phyloP scores from a whole-genome alignment of 2,888 invertebrate genomes.

The Andrena haemorrhoa region DNA sequence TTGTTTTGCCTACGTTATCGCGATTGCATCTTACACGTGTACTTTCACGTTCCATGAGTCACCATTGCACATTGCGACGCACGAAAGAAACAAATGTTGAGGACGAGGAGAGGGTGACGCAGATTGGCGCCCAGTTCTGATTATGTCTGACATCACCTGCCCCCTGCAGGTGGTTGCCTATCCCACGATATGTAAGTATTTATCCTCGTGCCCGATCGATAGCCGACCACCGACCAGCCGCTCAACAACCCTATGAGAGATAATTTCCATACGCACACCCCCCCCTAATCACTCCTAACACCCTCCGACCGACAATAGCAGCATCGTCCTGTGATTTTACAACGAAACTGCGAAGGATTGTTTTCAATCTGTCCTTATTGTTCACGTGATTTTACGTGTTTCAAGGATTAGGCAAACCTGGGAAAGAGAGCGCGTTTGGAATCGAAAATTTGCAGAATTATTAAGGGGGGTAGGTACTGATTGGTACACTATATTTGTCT shows the following conservation, averaged over 20 bases:
- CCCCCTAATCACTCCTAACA: conserved; percentile 58
- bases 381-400: background rate
- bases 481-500: no score
- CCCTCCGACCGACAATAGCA: conserved; percentile 42
- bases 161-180: conserved; percentile 74
- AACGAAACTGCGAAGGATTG: conserved; percentile 16
- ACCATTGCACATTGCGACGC: conserved; percentile 60
- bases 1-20: background rate
- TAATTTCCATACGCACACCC: conserved; percentile 53
- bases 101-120: conserved; percentile 55
- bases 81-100: conserved; percentile 56
- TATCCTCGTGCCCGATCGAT: conserved; percentile 66
- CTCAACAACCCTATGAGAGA: conserved; percentile 53
- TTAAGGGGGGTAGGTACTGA: no score
- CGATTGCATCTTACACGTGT: background rate
- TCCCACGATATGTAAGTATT: conserved; percentile 67
- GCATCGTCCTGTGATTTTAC: conserved; percentile 7
- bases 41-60: conserved; percentile 48
- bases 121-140: conserved; percentile 72
- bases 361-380: background rate
- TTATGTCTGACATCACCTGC: conserved; percentile 72
- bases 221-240: conserved; percentile 60
- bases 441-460: background rate
- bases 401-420: no score
- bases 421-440: background rate